Conservation (phyloP, 2,113 vertebrate species). For the Seriola quinqueradiata region DNA sequence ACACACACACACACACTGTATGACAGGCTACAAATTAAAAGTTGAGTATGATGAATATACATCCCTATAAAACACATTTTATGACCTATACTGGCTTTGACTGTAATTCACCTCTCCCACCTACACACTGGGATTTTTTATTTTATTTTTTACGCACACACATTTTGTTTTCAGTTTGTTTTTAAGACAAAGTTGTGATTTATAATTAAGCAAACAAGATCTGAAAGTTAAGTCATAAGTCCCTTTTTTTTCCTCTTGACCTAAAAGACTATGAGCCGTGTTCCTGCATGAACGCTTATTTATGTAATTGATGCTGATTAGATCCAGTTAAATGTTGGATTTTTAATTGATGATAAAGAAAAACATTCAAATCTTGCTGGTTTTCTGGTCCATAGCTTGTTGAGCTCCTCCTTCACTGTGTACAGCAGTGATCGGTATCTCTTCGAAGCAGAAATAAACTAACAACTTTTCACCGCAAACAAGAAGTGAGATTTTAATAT, state of each 20-base stretch:
- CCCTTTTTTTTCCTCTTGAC: neutral
- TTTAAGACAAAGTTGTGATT: slow-evolving; percentile 31
- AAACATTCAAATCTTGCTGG: neutral
- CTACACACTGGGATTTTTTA: neutral
- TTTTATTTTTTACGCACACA: neutral
- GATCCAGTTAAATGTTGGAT: neutral
- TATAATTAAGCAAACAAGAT: slow-evolving; percentile 24
- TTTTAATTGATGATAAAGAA: neutral
- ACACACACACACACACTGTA: slow-evolving; percentile 32
- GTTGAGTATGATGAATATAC: slow-evolving; percentile 61
- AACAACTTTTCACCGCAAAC: neutral
- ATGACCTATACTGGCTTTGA: slow-evolving; percentile 18
- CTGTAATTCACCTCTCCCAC: slow-evolving; percentile 32
- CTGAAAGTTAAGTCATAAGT: slow-evolving; percentile 17
- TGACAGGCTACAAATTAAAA: slow-evolving; percentile 73
- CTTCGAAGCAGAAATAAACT: no score
- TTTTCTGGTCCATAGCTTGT: neutral
- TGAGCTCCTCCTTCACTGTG: no score
- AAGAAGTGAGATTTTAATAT: neutral
- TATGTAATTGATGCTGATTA: neutral
- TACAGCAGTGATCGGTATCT: neutral
- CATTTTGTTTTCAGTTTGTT: slow-evolving; percentile 17
- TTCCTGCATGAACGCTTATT: neutral
- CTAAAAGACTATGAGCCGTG: neutral
- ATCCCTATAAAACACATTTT: slow-evolving; percentile 53